Evolutionary conservation across 2,113 vertebrate species (phyloP).

Genomic region (Grallaria varia): DNA sequence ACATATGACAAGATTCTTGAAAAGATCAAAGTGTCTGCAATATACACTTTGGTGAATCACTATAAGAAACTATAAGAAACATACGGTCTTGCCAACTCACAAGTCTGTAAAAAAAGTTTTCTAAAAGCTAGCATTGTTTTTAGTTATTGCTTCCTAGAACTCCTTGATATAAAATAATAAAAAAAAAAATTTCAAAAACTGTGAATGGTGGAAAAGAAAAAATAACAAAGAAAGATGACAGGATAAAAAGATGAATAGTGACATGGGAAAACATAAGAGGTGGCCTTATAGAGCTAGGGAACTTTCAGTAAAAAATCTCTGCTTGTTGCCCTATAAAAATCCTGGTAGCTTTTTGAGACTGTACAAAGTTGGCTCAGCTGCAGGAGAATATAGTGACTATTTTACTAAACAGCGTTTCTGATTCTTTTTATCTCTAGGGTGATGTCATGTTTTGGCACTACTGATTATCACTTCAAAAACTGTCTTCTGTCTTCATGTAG

Average conservation of each 20-base stretch:
- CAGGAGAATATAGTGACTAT: background rate
- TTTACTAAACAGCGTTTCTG: background rate
- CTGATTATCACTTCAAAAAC: slow-evolving; percentile 42
- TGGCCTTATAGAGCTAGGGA: background rate
- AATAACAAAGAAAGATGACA: background rate
- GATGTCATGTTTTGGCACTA: background rate
- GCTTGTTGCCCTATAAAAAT: background rate
- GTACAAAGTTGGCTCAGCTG: background rate
- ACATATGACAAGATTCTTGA: background rate
- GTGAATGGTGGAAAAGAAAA: background rate
- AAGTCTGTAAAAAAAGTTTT: background rate
- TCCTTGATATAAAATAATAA: background rate
- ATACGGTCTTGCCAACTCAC: background rate
- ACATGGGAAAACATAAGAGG: background rate
- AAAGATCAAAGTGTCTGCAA: background rate
- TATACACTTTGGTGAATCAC: background rate
- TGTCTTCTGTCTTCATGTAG: background rate
- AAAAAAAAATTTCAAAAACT: background rate
- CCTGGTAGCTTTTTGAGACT: background rate
- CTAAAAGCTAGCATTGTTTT: background rate
- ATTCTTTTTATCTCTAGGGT: background rate
- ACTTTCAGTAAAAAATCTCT: background rate
- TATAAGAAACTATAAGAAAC: background rate
- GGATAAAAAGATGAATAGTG: background rate
- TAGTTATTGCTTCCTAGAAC: background rate